These are phyloP conservation scores for Aldabrachelys gigantea DNA, from an alignment of 2,113 vertebrate species.

Conservation along the genomic window DNA sequence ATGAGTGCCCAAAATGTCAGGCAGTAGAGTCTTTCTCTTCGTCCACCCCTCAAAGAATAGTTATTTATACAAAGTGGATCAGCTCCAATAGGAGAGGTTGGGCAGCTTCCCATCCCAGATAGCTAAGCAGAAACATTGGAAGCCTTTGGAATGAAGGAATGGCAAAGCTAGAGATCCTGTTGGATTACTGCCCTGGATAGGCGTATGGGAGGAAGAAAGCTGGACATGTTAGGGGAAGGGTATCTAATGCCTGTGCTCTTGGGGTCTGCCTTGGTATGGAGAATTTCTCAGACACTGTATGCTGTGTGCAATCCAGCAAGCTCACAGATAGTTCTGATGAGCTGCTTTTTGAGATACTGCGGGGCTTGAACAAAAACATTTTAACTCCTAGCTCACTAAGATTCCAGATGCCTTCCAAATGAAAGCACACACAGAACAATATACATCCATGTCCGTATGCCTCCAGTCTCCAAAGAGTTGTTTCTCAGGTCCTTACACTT, in stretches of 20 bases:
- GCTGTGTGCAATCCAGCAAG: slow-evolving; percentile 45
- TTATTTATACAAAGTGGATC: not conserved
- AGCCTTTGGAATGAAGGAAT: not conserved
- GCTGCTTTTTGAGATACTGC: slow-evolving; percentile 30
- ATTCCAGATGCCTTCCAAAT: not conserved
- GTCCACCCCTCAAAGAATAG: too few relatives aligned
- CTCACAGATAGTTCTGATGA: slow-evolving; percentile 70
- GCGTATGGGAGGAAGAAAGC: not conserved
- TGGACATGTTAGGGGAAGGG: not conserved
- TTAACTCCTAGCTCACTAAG: slow-evolving; percentile 31
- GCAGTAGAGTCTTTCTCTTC: too few relatives aligned
- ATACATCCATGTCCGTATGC: not conserved
- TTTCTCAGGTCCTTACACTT: not conserved
- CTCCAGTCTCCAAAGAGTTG: not conserved
- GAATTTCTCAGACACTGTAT: slow-evolving; percentile 13
- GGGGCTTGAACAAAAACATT: slow-evolving; percentile 38
- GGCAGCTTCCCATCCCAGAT: not conserved
- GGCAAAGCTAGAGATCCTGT: not conserved
- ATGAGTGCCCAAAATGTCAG: not conserved
- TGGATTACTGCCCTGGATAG: not conserved
- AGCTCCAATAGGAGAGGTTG: not conserved
- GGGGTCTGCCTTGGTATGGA: not conserved
- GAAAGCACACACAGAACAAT: not conserved
- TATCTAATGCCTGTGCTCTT: rapidly evolving
- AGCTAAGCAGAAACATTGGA: not conserved